These are phyloP conservation scores for Atta texana DNA, from an alignment of 1,140 invertebrate genomes.

Conservation along the genomic window DNA sequence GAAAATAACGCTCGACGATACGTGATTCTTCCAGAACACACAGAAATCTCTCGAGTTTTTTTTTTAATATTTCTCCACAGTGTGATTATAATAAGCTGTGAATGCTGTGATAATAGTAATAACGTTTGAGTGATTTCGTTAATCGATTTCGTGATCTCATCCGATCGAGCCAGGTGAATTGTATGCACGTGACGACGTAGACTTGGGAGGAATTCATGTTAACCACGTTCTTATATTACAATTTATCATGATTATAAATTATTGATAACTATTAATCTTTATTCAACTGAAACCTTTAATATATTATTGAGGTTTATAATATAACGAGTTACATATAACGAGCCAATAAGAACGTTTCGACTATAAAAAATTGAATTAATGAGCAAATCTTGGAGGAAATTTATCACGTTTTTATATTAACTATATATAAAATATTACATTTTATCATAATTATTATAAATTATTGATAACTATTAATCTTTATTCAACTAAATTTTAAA, in stretches of 20 bases:
- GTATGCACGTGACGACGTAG: background rate
- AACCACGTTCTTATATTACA: background rate
- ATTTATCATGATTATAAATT: background rate
- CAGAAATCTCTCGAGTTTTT: background rate
- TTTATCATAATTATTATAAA: background rate
- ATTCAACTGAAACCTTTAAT: background rate
- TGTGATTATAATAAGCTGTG: slow-evolving; percentile 36
- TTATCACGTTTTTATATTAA: no score
- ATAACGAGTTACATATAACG: background rate
- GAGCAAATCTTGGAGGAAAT: no score
- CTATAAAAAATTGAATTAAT: background rate
- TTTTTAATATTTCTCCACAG: no score
- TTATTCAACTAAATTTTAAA: background rate
- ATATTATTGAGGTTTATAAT: background rate
- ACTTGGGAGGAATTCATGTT: background rate
- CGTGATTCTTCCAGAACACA: background rate
- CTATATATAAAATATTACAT: background rate
- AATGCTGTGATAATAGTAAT: slow-evolving; percentile 44
- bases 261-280: background rate
- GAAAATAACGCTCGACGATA: background rate
- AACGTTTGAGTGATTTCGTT: background rate
- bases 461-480: background rate
- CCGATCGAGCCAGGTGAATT: slow-evolving; percentile 30
- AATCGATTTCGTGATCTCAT: background rate
- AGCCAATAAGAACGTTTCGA: background rate